These are phyloP conservation scores for Amorpha juglandis DNA, from an alignment of 2,888 invertebrate species.

Conservation along the genomic window DNA sequence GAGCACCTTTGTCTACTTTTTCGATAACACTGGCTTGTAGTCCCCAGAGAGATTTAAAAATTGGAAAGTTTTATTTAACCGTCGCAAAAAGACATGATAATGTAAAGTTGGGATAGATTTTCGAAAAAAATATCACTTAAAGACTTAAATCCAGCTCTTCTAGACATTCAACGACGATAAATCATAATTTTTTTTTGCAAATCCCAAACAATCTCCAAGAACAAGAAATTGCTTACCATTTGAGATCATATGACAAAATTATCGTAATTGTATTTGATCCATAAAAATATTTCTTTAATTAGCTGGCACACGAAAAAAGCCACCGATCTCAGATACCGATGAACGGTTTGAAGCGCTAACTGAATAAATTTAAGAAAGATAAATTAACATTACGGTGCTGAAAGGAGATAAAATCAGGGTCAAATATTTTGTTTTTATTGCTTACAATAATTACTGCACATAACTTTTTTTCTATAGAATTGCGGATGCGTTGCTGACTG, in stretches of 20 bases:
- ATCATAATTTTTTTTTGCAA: too few relatives aligned
- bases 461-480: too few relatives aligned
- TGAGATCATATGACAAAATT: not conserved
- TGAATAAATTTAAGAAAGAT: constrained; percentile 14
- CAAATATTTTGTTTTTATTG: not conserved
- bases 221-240: not conserved
- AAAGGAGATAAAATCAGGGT: constrained; percentile 15
- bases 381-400: constrained; percentile 10
- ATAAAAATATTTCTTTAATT: constrained; percentile 14
- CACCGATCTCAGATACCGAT: constrained; percentile 7
- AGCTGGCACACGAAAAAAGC: constrained; percentile 5
- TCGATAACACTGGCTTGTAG: too few relatives aligned
- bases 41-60: too few relatives aligned
- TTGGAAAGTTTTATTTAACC: too few relatives aligned
- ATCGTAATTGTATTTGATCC: constrained; percentile 3
- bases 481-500: too few relatives aligned
- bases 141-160: too few relatives aligned
- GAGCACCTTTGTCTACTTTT: too few relatives aligned
- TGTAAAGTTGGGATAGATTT: too few relatives aligned
- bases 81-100: too few relatives aligned
- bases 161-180: too few relatives aligned
- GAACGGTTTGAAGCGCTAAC: constrained; percentile 18
- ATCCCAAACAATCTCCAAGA: not conserved
- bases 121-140: too few relatives aligned
- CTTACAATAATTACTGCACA: not conserved